Evolutionary conservation across 1,140 invertebrate species (phyloP).

Genomic region (Lutraria rhynchaena): DNA sequence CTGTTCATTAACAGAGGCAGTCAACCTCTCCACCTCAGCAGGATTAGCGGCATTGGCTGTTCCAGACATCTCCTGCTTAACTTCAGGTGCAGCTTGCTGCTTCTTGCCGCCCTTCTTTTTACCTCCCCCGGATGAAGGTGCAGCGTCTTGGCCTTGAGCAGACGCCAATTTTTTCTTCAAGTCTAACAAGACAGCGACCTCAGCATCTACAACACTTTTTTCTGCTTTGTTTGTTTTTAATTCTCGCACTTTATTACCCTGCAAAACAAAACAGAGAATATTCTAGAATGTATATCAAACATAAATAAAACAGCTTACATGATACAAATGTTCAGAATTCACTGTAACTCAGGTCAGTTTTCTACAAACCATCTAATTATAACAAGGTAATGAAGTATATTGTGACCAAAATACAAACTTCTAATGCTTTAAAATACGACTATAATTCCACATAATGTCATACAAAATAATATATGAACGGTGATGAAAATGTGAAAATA

Average conservation of each 20-base stretch:
- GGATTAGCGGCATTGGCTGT: slow-evolving; percentile 43
- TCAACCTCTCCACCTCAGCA: slow-evolving; percentile 71
- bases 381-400: too few relatives aligned
- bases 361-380: too few relatives aligned
- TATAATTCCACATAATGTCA: too few relatives aligned
- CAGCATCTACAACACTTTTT: slow-evolving; percentile 88
- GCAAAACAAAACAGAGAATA: too few relatives aligned
- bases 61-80: slow-evolving; percentile 13
- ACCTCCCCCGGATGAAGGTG: slow-evolving; percentile 59
- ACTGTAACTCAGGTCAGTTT: too few relatives aligned
- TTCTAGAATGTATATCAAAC: too few relatives aligned
- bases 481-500: too few relatives aligned
- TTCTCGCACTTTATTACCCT: slow-evolving; percentile 89
- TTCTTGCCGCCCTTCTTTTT: slow-evolving; percentile 58
- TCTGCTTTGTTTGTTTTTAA: slow-evolving; percentile 89
- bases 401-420: too few relatives aligned
- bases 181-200: slow-evolving; percentile 88
- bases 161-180: slow-evolving; percentile 88
- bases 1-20: slow-evolving; percentile 72
- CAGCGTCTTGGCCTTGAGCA: slow-evolving; percentile 82
- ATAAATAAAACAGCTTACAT: too few relatives aligned
- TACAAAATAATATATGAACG: too few relatives aligned
- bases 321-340: too few relatives aligned
- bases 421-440: too few relatives aligned
- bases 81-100: slow-evolving; percentile 1